Evolutionary conservation across 2,113 vertebrate species (phyloP).

Genomic region (Proterorhinus semilunaris): DNA sequence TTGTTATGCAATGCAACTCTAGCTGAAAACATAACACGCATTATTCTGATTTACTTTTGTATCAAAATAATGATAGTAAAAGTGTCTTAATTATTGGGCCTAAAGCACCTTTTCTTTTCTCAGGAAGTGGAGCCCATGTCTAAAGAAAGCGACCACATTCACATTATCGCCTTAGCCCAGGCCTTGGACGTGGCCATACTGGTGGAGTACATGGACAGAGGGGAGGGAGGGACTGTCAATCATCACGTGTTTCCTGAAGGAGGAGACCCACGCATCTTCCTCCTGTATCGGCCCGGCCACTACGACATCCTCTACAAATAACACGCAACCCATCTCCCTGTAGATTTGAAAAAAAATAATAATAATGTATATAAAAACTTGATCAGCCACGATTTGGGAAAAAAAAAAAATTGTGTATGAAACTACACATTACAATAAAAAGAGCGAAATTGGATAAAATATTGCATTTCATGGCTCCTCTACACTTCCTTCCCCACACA

Average conservation of each 20-base stretch:
- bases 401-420: constrained; percentile 66
- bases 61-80: no score
- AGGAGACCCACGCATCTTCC: constrained; percentile 88
- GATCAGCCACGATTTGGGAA: constrained; percentile 56
- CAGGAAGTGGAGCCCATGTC: constrained; percentile 90
- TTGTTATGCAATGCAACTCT: no score
- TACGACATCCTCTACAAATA: constrained; percentile 97
- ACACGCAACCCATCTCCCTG: constrained; percentile 30
- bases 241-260: constrained; percentile 92
- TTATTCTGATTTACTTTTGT: no score
- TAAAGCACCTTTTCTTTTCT: not conserved
- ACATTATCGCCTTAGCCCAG: constrained; percentile 94
- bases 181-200: constrained; percentile 87
- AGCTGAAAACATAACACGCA: no score
- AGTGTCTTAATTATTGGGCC: not conserved
- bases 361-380: constrained; percentile 6
- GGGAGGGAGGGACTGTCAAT: constrained; percentile 89
- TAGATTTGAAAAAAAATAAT: constrained; percentile 18
- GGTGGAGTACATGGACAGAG: constrained; percentile 96
- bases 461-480: constrained; percentile 54
- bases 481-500: constrained; percentile 29
- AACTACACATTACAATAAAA: constrained; percentile 58
- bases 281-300: constrained; percentile 93
- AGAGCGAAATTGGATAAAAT: constrained; percentile 23
- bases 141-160: constrained; percentile 96